phyloP scores from a whole-genome alignment of 23 tunicate genomes.

The Botrylloides violaceus region DNA sequence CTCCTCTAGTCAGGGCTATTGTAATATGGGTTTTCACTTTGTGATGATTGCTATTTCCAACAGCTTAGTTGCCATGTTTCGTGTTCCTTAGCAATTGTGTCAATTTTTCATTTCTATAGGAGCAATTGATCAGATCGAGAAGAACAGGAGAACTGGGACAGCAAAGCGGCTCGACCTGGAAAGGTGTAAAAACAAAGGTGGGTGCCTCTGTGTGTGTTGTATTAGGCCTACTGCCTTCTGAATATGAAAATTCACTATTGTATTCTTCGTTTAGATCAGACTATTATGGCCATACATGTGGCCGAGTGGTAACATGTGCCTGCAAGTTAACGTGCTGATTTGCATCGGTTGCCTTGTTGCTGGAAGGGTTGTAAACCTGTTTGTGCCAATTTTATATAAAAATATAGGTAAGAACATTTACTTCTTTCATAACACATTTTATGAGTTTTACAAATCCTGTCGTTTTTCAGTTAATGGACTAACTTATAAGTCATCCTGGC shows the following conservation, averaged over 20 bases:
- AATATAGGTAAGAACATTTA: conserved; percentile 69
- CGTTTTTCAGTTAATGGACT: conserved; percentile 73
- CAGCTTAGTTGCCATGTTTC: too few relatives aligned
- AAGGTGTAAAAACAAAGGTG: conserved; percentile 54
- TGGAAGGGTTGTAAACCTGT: conserved; percentile 88
- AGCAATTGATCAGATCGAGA: not conserved
- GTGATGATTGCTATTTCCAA: too few relatives aligned
- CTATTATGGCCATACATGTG: conserved; percentile 86
- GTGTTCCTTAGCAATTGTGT: too few relatives aligned
- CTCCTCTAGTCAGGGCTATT: not conserved
- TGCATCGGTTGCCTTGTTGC: conserved; percentile 65
- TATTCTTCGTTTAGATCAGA: conserved; percentile 22
- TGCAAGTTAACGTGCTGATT: conserved; percentile 60
- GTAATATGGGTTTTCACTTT: too few relatives aligned
- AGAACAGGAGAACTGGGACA: conserved; percentile 2
- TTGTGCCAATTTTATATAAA: conserved; percentile 69
- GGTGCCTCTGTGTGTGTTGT: not conserved
- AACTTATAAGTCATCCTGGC: conserved; percentile 46
- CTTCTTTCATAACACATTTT: not conserved
- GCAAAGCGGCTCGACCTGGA: conserved; percentile 50
- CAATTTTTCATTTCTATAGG: too few relatives aligned
- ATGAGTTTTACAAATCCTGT: not conserved
- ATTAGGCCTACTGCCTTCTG: not conserved
- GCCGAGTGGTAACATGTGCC: conserved; percentile 48
- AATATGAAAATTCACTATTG: not conserved